Evolutionary conservation across 2,888 invertebrate species (phyloP).

Genomic region (Bruchidius siliquastri): DNA sequence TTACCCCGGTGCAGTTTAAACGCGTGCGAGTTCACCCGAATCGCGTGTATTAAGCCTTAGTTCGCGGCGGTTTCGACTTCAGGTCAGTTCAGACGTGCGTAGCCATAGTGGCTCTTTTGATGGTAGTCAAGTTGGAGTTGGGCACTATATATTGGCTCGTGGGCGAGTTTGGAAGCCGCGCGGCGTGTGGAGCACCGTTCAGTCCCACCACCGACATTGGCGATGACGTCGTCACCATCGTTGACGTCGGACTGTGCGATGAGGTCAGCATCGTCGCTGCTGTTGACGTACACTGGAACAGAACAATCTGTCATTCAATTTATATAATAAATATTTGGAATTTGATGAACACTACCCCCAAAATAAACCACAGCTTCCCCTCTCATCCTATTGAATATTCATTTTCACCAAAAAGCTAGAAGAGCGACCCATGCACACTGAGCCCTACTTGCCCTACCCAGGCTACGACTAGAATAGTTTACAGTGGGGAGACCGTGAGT

Average conservation of each 20-base stretch:
- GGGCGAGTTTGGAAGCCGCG: constrained; percentile 48
- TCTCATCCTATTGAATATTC: too few species aligned
- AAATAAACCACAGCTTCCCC: too few species aligned
- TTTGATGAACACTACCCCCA: too few species aligned
- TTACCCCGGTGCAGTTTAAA: background rate
- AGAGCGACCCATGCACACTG: too few species aligned
- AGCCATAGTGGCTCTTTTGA: constrained; percentile 61
- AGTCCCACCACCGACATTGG: constrained; percentile 23
- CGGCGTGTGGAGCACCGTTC: constrained; percentile 53
- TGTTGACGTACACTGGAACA: background rate
- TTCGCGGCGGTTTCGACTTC: background rate
- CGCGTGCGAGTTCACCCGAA: background rate
- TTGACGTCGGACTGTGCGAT: background rate
- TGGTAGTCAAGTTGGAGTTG: constrained; percentile 54
- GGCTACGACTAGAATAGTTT: too few species aligned
- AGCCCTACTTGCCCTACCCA: too few species aligned
- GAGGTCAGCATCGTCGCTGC: background rate
- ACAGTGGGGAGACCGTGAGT: too few species aligned
- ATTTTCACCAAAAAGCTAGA: too few species aligned
- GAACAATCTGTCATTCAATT: background rate
- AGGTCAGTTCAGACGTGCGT: constrained; percentile 54
- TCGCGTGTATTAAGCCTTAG: background rate
- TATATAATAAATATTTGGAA: too few species aligned
- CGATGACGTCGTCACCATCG: background rate
- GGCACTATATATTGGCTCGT: constrained; percentile 55